Evolutionary conservation across 2,797 vertebrate genomes (phyloP).

Genomic region (Periophthalmus magnuspinnatus): DNA sequence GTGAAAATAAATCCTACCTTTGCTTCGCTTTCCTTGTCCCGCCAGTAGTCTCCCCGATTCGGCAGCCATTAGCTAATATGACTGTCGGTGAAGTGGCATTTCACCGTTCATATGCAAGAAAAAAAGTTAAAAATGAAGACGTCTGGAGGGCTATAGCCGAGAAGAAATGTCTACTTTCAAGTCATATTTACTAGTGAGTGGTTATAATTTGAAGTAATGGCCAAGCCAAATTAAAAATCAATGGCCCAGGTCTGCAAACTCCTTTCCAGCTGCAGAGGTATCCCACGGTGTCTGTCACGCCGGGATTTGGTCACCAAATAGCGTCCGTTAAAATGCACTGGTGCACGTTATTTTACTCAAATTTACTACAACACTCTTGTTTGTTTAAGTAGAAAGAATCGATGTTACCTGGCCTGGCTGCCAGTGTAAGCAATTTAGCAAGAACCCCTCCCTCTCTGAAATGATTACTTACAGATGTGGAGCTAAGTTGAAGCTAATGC

Average conservation of each 20-base stretch:
- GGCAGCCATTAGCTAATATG: slow-evolving; percentile 85
- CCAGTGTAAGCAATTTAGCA: slow-evolving; percentile 50
- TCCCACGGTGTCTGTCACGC: slow-evolving; percentile 75
- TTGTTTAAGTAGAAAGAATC: slow-evolving; percentile 22
- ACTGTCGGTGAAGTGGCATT: slow-evolving; percentile 82
- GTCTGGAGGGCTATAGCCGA: slow-evolving; percentile 69
- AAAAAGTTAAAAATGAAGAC: slow-evolving; percentile 79
- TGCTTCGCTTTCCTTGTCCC: slow-evolving; percentile 86
- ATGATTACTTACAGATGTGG: slow-evolving; percentile 82
- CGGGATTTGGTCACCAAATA: slow-evolving; percentile 78
- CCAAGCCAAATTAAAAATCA: slow-evolving; percentile 28
- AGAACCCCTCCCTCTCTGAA: slow-evolving; percentile 48
- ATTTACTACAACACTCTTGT: slow-evolving; percentile 22
- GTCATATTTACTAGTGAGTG: slow-evolving; percentile 57
- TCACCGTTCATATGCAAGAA: slow-evolving; percentile 82
- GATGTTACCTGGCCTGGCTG: slow-evolving; percentile 46
- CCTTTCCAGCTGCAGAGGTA: slow-evolving; percentile 65
- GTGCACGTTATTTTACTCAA: slow-evolving; percentile 27
- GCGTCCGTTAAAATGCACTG: slow-evolving; percentile 48
- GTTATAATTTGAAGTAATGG: slow-evolving; percentile 34
- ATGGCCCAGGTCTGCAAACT: slow-evolving; percentile 71
- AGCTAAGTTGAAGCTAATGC: slow-evolving; percentile 52
- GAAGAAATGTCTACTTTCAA: slow-evolving; percentile 68
- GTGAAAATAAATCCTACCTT: slow-evolving; percentile 83
- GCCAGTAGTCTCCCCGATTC: slow-evolving; percentile 86